A percentile compares a stretch with the other conserved stretches of the same genome.
phyloP scores from a whole-genome alignment of 2,113 vertebrate genomes.

The Mesoclemmys tuberculata region DNA sequence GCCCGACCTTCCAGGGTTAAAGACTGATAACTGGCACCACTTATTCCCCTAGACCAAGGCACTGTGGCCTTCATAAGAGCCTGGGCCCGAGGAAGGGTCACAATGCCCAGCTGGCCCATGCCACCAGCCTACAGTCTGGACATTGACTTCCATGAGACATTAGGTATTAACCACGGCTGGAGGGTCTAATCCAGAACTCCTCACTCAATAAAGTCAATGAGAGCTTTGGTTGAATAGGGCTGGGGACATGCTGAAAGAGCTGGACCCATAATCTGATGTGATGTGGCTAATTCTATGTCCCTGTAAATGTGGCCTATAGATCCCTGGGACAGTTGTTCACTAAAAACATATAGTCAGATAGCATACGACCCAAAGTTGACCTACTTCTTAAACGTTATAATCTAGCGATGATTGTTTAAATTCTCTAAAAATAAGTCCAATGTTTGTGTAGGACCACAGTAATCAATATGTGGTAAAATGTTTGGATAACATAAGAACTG shows the following conservation, averaged over 20 bases:
- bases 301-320: neutral
- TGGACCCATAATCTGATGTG: neutral
- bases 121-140: neutral
- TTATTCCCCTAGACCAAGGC: too few relatives aligned
- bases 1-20: too few relatives aligned
- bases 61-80: too few relatives aligned
- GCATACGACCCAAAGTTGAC: neutral
- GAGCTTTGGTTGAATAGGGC: neutral
- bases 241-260: neutral
- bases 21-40: too few relatives aligned
- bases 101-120: too few relatives aligned
- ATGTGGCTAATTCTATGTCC: neutral
- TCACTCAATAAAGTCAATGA: neutral
- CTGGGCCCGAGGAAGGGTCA: too few relatives aligned
- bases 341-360: neutral
- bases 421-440: neutral
- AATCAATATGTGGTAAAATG: neutral
- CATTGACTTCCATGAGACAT: neutral
- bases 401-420: neutral
- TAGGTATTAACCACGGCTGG: neutral
- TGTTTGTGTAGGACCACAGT: neutral
- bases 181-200: neutral
- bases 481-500: neutral
- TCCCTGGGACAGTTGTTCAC: neutral
- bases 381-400: neutral